These are phyloP conservation scores for Mongoloraphidia duomilia DNA, from an alignment of 2,888 invertebrate species.

Conservation along the genomic window DNA sequence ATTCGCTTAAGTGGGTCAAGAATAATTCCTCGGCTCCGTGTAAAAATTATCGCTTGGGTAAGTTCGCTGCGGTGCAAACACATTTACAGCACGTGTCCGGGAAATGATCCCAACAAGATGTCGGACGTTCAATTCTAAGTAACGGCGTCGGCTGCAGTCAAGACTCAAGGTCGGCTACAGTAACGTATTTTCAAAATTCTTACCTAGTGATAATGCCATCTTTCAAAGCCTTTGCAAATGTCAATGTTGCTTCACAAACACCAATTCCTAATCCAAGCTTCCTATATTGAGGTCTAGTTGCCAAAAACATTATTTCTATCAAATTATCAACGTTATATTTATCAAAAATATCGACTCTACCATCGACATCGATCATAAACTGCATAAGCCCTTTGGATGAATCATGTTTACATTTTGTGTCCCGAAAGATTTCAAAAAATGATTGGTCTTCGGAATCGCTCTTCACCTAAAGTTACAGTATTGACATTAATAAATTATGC, in stretches of 20 bases:
- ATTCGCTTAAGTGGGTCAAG: too few species aligned
- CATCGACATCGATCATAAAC: constrained; percentile 51
- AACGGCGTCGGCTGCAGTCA: too few species aligned
- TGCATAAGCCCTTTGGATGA: constrained; percentile 42
- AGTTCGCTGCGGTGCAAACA: too few species aligned
- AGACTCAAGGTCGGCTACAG: too few species aligned
- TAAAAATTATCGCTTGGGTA: too few species aligned
- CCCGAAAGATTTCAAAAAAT: constrained; percentile 40
- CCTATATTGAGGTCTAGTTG: constrained; percentile 37
- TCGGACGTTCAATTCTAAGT: too few species aligned
- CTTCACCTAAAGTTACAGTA: constrained; percentile 21
- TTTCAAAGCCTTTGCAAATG: constrained; percentile 27
- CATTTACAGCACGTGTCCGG: too few species aligned
- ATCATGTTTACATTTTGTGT: constrained; percentile 35
- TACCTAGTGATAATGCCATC: too few species aligned
- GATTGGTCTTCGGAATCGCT: constrained; percentile 29
- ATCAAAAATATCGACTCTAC: constrained; percentile 42
- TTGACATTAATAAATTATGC: too few species aligned
- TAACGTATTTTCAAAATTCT: too few species aligned
- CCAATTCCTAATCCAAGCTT: constrained; percentile 37
- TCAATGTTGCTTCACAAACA: constrained; percentile 37
- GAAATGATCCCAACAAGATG: too few species aligned
- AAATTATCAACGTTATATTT: constrained; percentile 44
- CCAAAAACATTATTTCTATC: constrained; percentile 54
- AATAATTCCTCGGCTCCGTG: too few species aligned